A percentile compares a stretch with the other conserved stretches of the same genome.
Conservation (phyloP, 2,797 vertebrate genomes). For the Thunnus albacares region DNA sequence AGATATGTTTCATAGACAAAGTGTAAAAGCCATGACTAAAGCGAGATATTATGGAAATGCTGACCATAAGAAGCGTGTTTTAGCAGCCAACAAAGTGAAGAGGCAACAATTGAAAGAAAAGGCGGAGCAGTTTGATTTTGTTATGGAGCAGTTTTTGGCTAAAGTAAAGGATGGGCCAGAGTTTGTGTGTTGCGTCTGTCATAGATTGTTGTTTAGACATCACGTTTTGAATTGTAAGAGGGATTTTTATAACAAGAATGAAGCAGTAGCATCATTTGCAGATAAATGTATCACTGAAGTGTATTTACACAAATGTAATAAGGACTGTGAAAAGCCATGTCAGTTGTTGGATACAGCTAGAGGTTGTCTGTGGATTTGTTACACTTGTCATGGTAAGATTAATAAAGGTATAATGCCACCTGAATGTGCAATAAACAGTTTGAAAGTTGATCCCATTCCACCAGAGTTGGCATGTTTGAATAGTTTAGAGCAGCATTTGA, state of each 20-base stretch:
- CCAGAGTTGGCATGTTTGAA: not conserved
- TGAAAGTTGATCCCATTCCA: not conserved
- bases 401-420: not conserved
- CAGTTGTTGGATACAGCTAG: too few species aligned
- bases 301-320: too few species aligned
- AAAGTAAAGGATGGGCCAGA: slow-evolving; percentile 2
- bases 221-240: not conserved
- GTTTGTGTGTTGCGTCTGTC: slow-evolving; percentile 31
- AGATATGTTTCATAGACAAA: too few species aligned
- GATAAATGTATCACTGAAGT: not conserved
- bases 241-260: not conserved
- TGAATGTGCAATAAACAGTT: not conserved
- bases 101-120: too few species aligned
- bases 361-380: too few species aligned
- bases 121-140: too few species aligned
- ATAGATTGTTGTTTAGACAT: slow-evolving; percentile 26
- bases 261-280: not conserved
- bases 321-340: too few species aligned
- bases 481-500: not conserved
- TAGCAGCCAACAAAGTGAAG: too few species aligned
- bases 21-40: too few species aligned
- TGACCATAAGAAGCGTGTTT: too few species aligned
- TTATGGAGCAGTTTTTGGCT: too few species aligned
- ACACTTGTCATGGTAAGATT: not conserved
- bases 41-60: too few species aligned